These are phyloP conservation scores for Cheilosia variabilis DNA, from an alignment of 2,888 invertebrate genomes.

Conservation along the genomic window DNA sequence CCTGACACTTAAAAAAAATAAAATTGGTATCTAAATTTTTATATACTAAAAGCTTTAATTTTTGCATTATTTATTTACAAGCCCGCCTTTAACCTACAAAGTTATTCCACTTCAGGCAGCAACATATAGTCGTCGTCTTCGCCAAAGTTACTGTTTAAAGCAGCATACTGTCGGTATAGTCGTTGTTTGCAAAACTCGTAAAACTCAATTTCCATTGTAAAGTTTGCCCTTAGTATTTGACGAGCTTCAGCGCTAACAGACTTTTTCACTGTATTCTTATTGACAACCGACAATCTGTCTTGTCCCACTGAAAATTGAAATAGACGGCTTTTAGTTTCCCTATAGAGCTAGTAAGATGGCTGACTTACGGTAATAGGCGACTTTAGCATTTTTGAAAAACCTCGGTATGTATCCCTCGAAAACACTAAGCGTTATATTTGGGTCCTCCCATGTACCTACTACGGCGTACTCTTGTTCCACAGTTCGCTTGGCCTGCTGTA, in stretches of 20 bases:
- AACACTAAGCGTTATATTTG: slow-evolving; percentile 92
- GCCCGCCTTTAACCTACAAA: background rate
- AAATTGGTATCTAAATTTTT: too few species aligned
- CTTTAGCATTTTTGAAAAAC: slow-evolving; percentile 91
- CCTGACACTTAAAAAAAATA: too few species aligned
- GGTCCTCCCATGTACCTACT: slow-evolving; percentile 94
- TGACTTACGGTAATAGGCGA: slow-evolving; percentile 90
- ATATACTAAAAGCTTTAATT: too few species aligned
- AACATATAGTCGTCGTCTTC: slow-evolving; percentile 80
- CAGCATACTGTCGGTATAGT: slow-evolving; percentile 90
- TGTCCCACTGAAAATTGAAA: slow-evolving; percentile 79
- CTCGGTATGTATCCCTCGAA: slow-evolving; percentile 92
- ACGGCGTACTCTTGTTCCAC: slow-evolving; percentile 94
- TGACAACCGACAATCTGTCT: slow-evolving; percentile 85
- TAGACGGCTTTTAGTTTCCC: background rate
- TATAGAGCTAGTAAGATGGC: background rate
- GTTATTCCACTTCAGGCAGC: slow-evolving; percentile 77
- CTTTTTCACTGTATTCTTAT: slow-evolving; percentile 87
- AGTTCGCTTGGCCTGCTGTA: slow-evolving; percentile 92
- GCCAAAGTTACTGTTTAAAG: slow-evolving; percentile 84
- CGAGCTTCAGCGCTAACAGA: slow-evolving; percentile 89
- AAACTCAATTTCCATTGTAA: slow-evolving; percentile 95
- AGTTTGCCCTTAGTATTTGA: slow-evolving; percentile 91
- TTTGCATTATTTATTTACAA: too few species aligned
- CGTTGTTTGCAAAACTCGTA: slow-evolving; percentile 95